Base-by-base conservation (phyloP, 2,113 vertebrate species). In the Odontophorus gujanensis region DNA sequence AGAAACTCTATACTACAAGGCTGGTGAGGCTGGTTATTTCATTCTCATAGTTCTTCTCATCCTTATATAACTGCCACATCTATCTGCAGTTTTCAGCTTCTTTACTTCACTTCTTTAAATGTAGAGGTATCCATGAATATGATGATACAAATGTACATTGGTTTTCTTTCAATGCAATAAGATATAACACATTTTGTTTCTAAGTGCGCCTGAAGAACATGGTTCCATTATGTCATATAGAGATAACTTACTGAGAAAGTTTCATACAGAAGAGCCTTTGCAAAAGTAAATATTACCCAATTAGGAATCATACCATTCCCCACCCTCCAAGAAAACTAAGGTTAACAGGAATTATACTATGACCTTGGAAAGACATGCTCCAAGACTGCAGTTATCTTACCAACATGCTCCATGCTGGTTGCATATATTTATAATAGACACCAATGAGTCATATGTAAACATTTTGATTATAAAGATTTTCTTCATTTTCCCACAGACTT, bases 401-500 rank as follows among this genome's bases (percentile, higher is more conserved):
- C 40, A 18, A 25, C n/a, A 43, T 57, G 9, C 22, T 79, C 87
- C 47, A 55, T 87, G 77, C 57, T 88, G 59, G 67, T 87, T 88
- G 62, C 38, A 85, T 95, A 16, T 83, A 96, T 96, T 97, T 96
- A 74, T 50, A 78, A 96, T 94, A 75, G 90, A 76, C 93, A 77
- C 63, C 80, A 62, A 71, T 88, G 81, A 90, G 34, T 83, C 81
- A 91, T 93, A 79, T 79, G 55, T 91, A 95, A 96, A 96, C 94
- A 89, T 95, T 96, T 91, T 85, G 26, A 57, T 95, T 83, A 53
- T 96, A 95, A 97, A 87, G 85, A 55, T 85, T 93, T 91, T 88
- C 75, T 97, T 96, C 14, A 1, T 95, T 97, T 97, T 95, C 79
- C 93, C 79, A 81, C 97, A 99, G 99, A 99, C 55, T 97, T 99